These are phyloP conservation scores for Allobates femoralis DNA, from an alignment of 2,797 vertebrate genomes.

Conservation along the genomic window DNA sequence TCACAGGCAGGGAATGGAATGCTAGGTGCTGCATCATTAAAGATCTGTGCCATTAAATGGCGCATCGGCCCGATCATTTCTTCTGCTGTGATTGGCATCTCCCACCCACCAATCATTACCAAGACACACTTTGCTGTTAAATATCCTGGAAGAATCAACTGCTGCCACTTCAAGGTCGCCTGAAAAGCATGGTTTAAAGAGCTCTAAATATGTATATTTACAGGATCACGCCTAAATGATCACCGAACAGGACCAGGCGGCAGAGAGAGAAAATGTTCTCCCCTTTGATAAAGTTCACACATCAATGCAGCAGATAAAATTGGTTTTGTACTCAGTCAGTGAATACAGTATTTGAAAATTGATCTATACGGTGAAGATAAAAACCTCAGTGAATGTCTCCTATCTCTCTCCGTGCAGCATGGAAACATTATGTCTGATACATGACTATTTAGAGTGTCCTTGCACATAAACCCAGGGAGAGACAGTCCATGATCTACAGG, in stretches of 20 bases:
- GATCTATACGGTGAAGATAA: constrained; percentile 79
- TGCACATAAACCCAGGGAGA: constrained; percentile 66
- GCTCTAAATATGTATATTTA: constrained; percentile 94
- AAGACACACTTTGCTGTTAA: constrained; percentile 80
- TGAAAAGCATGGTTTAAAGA: constrained; percentile 80
- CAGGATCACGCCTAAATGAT: constrained; percentile 92
- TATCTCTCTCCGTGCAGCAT: constrained; percentile 49
- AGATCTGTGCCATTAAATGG: constrained; percentile 77
- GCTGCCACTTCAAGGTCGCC: constrained; percentile 85
- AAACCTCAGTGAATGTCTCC: constrained; percentile 75
- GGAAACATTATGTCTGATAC: constrained; percentile 61
- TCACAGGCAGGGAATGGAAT: constrained; percentile 53
- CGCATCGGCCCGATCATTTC: constrained; percentile 72
- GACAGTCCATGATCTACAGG: constrained; percentile 61
- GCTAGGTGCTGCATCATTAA: constrained; percentile 70
- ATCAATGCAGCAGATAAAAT: constrained; percentile 97
- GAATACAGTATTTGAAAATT: constrained; percentile 82
- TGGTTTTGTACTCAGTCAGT: constrained; percentile 88
- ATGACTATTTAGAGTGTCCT: constrained; percentile 73
- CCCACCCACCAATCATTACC: constrained; percentile 79
- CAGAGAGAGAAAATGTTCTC: constrained; percentile 92
- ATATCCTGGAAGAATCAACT: constrained; percentile 84
- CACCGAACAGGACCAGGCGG: constrained; percentile 93
- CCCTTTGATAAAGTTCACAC: constrained; percentile 91
- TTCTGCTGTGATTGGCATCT: constrained; percentile 81